A percentile compares a stretch with the other conserved stretches of the same genome.
Evolutionary conservation across 2,113 vertebrate genomes (phyloP).

Genomic region (Diphyllodes magnificus): DNA sequence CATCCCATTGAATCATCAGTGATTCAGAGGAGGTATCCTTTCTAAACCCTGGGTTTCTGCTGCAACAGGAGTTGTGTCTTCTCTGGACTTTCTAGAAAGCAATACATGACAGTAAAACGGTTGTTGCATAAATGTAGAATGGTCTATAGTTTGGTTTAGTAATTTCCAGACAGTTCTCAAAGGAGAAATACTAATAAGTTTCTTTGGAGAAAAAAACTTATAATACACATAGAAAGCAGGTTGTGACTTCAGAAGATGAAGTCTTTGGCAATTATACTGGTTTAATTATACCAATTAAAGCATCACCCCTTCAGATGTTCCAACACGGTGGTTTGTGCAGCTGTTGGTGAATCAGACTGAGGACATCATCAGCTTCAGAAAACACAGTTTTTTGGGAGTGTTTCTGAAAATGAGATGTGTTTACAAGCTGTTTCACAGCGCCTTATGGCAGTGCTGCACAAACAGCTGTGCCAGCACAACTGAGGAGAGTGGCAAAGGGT

Average conservation of each 20-base stretch:
- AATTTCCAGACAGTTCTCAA: background rate
- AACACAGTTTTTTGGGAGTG: background rate
- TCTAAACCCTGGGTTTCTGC: background rate
- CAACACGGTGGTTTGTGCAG: background rate
- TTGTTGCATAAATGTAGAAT: background rate
- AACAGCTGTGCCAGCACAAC: background rate
- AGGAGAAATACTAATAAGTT: background rate
- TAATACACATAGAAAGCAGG: background rate
- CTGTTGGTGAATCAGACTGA: conserved; percentile 41
- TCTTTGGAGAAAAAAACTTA: background rate
- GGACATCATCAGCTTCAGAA: background rate
- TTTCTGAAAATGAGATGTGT: background rate
- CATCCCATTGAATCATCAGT: background rate
- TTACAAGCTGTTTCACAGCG: background rate
- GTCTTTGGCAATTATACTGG: background rate
- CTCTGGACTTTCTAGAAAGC: background rate
- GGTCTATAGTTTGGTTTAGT: background rate
- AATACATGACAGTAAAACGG: background rate
- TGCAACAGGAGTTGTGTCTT: background rate
- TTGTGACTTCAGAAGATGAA: background rate
- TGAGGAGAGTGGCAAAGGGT: background rate
- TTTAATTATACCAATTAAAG: background rate
- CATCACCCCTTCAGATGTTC: background rate
- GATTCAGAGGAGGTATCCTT: background rate
- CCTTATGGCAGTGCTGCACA: background rate